Conservation (phyloP, 2,113 vertebrate genomes). For the Aegithalos caudatus region DNA sequence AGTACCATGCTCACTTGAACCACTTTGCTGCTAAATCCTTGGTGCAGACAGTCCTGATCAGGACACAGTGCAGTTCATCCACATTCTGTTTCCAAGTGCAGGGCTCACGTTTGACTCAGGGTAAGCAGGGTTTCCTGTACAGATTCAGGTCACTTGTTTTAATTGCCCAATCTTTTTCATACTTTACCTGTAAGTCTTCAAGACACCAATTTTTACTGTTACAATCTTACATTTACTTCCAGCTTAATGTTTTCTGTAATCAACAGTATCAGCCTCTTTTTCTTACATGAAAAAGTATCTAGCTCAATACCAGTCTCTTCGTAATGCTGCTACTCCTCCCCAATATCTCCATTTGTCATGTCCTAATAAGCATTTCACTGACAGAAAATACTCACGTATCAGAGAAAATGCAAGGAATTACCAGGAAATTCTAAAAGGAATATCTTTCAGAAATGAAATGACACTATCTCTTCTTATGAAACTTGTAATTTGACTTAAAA, state of each 20-base stretch:
- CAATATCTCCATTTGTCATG: fast-evolving
- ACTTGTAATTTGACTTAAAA: background rate
- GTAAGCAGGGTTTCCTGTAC: background rate
- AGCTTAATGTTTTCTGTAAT: background rate
- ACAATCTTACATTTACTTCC: background rate
- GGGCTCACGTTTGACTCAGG: background rate
- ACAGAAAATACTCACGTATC: background rate
- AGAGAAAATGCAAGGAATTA: background rate
- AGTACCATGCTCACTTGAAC: background rate
- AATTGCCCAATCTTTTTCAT: background rate
- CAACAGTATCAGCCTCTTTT: background rate
- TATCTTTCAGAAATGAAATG: background rate
- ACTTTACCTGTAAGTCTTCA: background rate
- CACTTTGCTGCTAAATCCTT: background rate
- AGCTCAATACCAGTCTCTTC: background rate
- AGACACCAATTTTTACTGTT: background rate
- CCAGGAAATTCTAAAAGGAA: background rate
- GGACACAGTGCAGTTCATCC: background rate
- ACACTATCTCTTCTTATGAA: background rate
- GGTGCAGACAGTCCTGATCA: background rate
- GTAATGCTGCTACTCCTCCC: background rate
- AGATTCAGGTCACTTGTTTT: background rate
- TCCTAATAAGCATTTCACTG: background rate
- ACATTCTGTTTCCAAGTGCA: background rate
- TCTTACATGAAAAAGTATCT: background rate